Conservation (phyloP, 2,113 vertebrate genomes). For the Apistogramma diplotaenia region DNA sequence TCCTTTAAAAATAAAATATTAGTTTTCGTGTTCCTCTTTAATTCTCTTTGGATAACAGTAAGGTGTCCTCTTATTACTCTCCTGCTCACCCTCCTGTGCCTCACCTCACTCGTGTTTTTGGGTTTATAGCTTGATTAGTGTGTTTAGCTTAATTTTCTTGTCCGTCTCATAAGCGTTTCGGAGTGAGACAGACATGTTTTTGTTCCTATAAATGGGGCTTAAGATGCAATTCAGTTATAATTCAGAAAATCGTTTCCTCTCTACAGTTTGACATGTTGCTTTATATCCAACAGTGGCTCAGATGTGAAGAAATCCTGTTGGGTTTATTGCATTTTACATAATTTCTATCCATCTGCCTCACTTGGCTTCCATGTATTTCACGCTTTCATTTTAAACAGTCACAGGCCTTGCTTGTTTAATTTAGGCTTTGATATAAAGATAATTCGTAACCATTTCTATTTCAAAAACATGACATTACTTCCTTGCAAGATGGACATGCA, state of each 20-base stretch:
- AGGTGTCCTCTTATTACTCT: background rate
- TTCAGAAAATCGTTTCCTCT: background rate
- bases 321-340: background rate
- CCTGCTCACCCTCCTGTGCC: background rate
- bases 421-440: background rate
- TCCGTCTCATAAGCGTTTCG: background rate
- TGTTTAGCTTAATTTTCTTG: background rate
- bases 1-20: background rate
- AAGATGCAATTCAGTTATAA: background rate
- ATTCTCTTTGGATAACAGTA: background rate
- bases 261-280: background rate
- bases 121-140: background rate
- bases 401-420: background rate
- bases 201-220: background rate
- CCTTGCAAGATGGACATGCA: background rate
- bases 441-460: background rate
- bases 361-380: background rate
- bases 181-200: background rate
- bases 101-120: background rate
- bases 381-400: background rate
- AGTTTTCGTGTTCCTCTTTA: background rate
- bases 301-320: slow-evolving; percentile 1
- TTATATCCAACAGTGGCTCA: background rate
- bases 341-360: background rate
- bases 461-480: background rate